Evolutionary conservation across 2,888 invertebrate species (phyloP).

Genomic region (Blastobasis adustella): DNA sequence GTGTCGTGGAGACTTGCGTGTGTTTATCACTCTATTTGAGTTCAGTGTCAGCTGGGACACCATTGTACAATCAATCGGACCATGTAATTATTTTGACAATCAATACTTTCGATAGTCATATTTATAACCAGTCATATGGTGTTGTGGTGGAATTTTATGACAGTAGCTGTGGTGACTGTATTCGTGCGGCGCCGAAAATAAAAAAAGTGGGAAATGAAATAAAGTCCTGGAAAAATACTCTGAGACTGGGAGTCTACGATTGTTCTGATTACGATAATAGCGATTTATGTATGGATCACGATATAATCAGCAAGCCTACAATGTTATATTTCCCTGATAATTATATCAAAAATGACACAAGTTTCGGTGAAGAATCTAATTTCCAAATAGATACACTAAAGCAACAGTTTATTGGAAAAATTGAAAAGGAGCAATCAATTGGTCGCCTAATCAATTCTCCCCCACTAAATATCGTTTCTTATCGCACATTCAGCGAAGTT

Average conservation of each 20-base stretch:
- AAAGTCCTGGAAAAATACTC: conserved; percentile 80
- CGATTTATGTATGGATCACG: conserved; percentile 89
- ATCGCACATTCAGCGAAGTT: conserved; percentile 58
- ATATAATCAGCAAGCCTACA: conserved; percentile 92
- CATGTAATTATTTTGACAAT: conserved; percentile 78
- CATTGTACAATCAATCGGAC: conserved; percentile 78
- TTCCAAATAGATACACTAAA: conserved; percentile 68
- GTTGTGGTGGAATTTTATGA: conserved; percentile 95
- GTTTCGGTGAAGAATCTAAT: conserved; percentile 75
- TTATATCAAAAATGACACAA: conserved; percentile 73
- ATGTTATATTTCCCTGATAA: conserved; percentile 85
- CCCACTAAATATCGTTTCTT: conserved; percentile 75
- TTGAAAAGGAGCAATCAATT: conserved; percentile 77
- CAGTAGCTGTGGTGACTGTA: conserved; percentile 97
- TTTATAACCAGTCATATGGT: conserved; percentile 78
- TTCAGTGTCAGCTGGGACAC: no score
- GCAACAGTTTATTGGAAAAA: conserved; percentile 66
- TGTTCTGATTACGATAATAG: conserved; percentile 90
- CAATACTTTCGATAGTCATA: conserved; percentile 78
- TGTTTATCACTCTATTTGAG: no score
- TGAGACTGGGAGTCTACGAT: conserved; percentile 87
- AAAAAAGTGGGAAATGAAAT: conserved; percentile 84
- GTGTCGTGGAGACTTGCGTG: no score
- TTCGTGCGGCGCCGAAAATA: conserved; percentile 91
- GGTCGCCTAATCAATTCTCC: conserved; percentile 77